A percentile compares a stretch with the other conserved stretches of the same genome.
These are phyloP conservation scores for Crematogaster levior DNA, from an alignment of 2,888 invertebrate genomes.

Conservation along the genomic window DNA sequence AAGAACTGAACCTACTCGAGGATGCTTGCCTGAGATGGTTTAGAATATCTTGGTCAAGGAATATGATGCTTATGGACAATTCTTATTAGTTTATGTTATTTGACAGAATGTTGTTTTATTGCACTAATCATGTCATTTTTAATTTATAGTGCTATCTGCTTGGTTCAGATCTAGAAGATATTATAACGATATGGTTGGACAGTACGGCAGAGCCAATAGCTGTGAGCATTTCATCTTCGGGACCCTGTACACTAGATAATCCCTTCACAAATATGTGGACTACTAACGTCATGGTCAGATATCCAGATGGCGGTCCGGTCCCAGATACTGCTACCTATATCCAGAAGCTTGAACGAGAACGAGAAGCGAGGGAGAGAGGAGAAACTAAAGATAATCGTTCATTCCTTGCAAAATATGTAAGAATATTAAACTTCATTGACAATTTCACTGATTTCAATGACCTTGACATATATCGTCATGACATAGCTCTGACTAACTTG, in stretches of 20 bases:
- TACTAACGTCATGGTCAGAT: conserved; percentile 92
- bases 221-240: conserved; percentile 88
- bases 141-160: conserved; percentile 89
- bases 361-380: conserved; percentile 94
- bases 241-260: conserved; percentile 83
- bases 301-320: conserved; percentile 93
- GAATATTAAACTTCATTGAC: too few relatives aligned
- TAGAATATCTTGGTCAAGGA: neutral
- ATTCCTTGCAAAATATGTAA: conserved; percentile 99
- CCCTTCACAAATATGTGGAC: conserved; percentile 88
- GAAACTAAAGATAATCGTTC: conserved; percentile 97
- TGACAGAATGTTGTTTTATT: neutral
- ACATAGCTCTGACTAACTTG: too few relatives aligned
- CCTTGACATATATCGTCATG: too few relatives aligned
- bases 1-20: neutral
- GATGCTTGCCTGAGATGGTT: neutral
- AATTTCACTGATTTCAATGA: too few relatives aligned
- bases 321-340: conserved; percentile 98
- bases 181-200: conserved; percentile 92
- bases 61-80: neutral
- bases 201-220: conserved; percentile 92
- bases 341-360: conserved; percentile 96
- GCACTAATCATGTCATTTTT: neutral
- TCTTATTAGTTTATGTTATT: conserved; percentile 2
- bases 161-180: conserved; percentile 92